These are phyloP conservation scores for Trachelus iudaicus DNA, from an alignment of 2,888 invertebrate genomes.

Conservation along the genomic window DNA sequence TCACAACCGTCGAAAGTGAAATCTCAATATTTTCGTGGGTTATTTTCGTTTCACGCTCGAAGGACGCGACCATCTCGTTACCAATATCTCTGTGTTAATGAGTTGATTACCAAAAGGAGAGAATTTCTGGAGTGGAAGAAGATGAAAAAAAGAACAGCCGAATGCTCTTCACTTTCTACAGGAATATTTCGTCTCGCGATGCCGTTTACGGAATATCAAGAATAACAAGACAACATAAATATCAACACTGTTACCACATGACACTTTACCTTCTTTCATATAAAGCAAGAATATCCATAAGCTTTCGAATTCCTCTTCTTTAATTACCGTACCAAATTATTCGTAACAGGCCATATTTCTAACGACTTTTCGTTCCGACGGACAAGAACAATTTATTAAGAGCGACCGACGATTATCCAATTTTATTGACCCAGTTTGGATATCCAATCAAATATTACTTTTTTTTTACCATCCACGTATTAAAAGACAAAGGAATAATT, in stretches of 20 bases:
- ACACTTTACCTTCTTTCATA: neutral
- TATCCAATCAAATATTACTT: neutral
- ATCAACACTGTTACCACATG: neutral
- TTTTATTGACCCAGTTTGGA: neutral
- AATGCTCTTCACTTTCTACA: neutral
- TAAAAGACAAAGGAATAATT: neutral
- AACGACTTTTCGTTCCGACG: neutral
- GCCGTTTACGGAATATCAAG: neutral
- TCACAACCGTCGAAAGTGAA: slow-evolving; percentile 35
- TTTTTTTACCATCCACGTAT: neutral
- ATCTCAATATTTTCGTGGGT: slow-evolving; percentile 12
- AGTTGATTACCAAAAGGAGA: slow-evolving; percentile 10
- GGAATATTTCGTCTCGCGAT: neutral
- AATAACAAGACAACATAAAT: neutral
- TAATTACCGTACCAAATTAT: neutral
- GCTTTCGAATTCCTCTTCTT: neutral
- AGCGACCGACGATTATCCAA: neutral
- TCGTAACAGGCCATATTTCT: neutral
- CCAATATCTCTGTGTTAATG: slow-evolving; percentile 8
- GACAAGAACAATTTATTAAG: neutral
- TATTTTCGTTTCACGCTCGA: neutral
- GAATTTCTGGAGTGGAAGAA: neutral
- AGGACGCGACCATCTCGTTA: neutral
- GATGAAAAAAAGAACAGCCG: neutral
- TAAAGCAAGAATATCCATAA: neutral